phyloP scores from a whole-genome alignment of 1,140 invertebrate species.

The Drosophila takahashii region DNA sequence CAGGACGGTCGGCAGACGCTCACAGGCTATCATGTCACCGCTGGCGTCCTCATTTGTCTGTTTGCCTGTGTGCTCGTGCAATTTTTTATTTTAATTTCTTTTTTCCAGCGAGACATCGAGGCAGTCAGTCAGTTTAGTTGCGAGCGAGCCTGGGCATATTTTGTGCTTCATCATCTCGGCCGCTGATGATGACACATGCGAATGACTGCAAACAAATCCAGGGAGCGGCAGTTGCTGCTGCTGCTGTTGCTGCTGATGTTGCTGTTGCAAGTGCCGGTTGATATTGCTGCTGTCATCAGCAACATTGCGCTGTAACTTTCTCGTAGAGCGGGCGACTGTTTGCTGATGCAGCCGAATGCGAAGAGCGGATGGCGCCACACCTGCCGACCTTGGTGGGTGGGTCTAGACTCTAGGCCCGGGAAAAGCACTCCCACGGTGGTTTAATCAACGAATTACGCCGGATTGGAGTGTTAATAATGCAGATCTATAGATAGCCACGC shows the following conservation, averaged over 20 bases:
- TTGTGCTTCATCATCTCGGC: conserved; percentile 67
- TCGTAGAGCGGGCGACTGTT: conserved; percentile 14
- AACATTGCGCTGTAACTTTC: conserved; percentile 52
- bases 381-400: conserved; percentile 40
- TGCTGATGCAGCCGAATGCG: conserved; percentile 31
- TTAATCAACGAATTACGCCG: conserved; percentile 40
- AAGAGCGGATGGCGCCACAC: conserved; percentile 1
- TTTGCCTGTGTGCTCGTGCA: conserved; percentile 55
- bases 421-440: neutral
- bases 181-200: conserved; percentile 77
- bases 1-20: conserved; percentile 52
- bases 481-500: conserved; percentile 17
- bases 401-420: neutral
- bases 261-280: conserved; percentile 43
- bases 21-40: conserved; percentile 77
- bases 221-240: conserved; percentile 24
- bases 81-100: conserved; percentile 54
- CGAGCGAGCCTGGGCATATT: conserved; percentile 65
- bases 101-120: conserved; percentile 30
- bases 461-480: conserved; percentile 42
- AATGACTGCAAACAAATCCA: conserved; percentile 74
- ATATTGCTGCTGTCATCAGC: conserved; percentile 75
- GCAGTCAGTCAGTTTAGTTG: conserved; percentile 70
- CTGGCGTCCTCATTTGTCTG: conserved; percentile 76
- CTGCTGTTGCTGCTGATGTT: conserved; percentile 28